Evolutionary conservation across 1,140 invertebrate genomes (phyloP), one percentile per base, ranked within the genome.

Genomic region (Drosophila albomicans): DNA sequence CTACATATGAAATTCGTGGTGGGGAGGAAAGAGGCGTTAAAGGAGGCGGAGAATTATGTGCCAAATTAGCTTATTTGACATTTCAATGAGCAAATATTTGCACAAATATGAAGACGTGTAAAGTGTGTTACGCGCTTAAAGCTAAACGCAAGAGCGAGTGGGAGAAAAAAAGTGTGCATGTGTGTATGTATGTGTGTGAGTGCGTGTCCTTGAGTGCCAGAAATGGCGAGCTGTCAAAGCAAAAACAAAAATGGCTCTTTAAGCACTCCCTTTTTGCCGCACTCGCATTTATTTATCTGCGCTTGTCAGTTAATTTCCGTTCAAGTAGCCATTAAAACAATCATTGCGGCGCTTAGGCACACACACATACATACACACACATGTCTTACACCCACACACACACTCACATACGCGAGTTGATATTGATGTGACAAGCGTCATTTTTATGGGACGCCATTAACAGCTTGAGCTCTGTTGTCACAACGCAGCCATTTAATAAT

Each of bases 261-360:
- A 70, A 75, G 52, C 35, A 65, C 16, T 10, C 38, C 6, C 51
- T 38, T 20, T 10, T 70, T 48, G 64, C 52, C 3, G 56, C 69
- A 64, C 35, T 80, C 71, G 65, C 73, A 63, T 82, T 81, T 82
- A 79, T 89, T 89, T 81, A 89, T 89, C 86, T 89, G 85, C 75
- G 63, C 75, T 80, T 90, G 85, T 89, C 85, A 88, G 85, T 88
- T 88, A 88, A 88, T 88, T 88, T 88, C 85, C 81, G 85, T 88
- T 88, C 85, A 88, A 88, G 85, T 88, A 81, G 85, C 85, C 85
- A 90, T 88, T 88, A 88, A 88, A 88, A 88, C 85, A 88, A 88
- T 88, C 85, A 90, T 79, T 78, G 77, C 75, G 71, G 52, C 85
- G 85, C 81, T 90, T 88, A 89, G 86, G 51, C 75, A 35, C 79